Base-by-base conservation (phyloP, 2,113 vertebrate genomes). In the Peromyscus maniculatus region DNA sequence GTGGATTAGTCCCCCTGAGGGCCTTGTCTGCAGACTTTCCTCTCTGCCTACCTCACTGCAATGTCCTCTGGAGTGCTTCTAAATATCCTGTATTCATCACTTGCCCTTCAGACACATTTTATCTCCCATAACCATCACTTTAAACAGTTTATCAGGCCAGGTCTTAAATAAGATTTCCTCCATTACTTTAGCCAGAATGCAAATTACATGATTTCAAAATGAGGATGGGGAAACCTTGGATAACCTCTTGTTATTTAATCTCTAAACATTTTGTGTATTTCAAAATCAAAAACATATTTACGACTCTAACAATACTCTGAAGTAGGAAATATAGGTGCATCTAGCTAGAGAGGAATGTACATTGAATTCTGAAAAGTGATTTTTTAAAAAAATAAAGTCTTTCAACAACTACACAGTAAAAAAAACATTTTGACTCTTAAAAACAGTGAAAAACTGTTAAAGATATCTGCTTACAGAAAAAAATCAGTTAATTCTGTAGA, bases 201-300 rank as follows among this genome's bases (percentile, higher is more conserved):
- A 93, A 94, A 91, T 2, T 78, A n/a, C 16, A 90, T 22, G 28
- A 94, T 89, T 94, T 91, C 49, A 95, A 97, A 96, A 36, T 88
- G 16, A 33, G 57, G 19, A 39, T 33, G 28, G 62, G 7, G 26
- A 52, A 77, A 21, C 62, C 26, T 72, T 46, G 5, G 12, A 19
- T 79, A 92, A 82, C 36, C 3, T 82, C 4, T 11, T 62, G 31
- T 4, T 88, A 4, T 88, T 93, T 88, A 84, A 59, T 94, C 80
- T 88, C 33, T 86, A 28, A 93, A 43, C 52, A 91, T 69, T 69
- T 92, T 95, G 89, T 24, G 4, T 62, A 84, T 90, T 89, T 91
- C 19, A 49, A 96, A 96, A 49, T 83, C 72, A 91, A 93, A 92
- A 77, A 43, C 89, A 94, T 87, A 77, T 78, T 94, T 80, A 72